A percentile compares a stretch with the other conserved stretches of the same genome.
Evolutionary conservation across 2,888 invertebrate genomes (phyloP).

Genomic region (Camponotus fellah): DNA sequence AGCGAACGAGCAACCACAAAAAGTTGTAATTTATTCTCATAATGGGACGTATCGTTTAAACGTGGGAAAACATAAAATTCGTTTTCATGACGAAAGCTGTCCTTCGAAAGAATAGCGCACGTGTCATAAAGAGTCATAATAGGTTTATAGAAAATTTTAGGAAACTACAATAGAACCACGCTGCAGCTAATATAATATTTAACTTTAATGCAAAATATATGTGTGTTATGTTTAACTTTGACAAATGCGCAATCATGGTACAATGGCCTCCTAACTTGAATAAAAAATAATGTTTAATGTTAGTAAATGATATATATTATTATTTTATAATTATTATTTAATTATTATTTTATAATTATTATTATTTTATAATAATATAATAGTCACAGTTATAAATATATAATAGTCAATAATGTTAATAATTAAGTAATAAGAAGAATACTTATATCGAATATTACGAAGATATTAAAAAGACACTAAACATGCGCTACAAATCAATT

Average conservation of each 20-base stretch:
- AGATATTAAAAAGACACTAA: neutral
- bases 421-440: neutral
- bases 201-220: slow-evolving; percentile 2
- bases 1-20: slow-evolving; percentile 18
- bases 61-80: slow-evolving; percentile 26
- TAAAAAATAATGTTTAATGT: neutral
- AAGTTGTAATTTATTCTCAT: slow-evolving; percentile 47
- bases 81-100: neutral
- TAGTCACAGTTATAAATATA: too few species aligned
- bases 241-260: neutral
- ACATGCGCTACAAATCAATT: neutral
- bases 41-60: slow-evolving; percentile 28
- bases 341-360: neutral
- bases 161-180: neutral
- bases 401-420: neutral
- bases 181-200: neutral
- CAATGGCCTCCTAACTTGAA: neutral
- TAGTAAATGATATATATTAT: neutral
- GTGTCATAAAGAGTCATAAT: neutral
- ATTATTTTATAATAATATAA: too few species aligned
- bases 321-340: neutral
- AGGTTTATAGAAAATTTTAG: neutral
- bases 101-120: neutral
- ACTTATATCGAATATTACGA: neutral
- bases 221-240: neutral